Conservation (phyloP, 2,888 invertebrate genomes). For the Gisinianus flammeolus region DNA sequence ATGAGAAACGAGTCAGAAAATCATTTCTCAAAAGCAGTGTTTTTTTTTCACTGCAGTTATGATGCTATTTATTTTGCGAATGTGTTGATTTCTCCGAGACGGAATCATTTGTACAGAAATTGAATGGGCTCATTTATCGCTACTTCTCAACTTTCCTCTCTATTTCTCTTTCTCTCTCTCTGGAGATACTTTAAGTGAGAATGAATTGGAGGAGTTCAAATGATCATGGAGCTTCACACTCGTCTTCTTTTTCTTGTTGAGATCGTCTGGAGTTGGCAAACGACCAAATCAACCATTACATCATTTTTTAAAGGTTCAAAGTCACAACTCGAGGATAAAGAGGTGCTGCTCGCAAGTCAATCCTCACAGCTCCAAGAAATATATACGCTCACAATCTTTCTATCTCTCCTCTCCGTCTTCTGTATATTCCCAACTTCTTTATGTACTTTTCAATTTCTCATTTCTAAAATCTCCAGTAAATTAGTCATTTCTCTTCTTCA, state of each 20-base stretch:
- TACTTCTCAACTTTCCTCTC: slow-evolving; percentile 18
- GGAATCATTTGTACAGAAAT: slow-evolving; percentile 25
- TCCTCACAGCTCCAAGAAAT: not conserved
- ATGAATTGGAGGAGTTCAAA: slow-evolving; percentile 26
- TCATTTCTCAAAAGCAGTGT: not conserved
- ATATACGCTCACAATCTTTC: not conserved
- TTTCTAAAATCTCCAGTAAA: not conserved
- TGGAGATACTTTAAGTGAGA: slow-evolving; percentile 21
- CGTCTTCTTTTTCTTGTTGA: not conserved
- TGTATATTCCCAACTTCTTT: not conserved
- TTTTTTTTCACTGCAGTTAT: not conserved
- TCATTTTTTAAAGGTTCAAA: slow-evolving; percentile 31
- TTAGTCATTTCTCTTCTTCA: not conserved
- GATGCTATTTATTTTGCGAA: slow-evolving; percentile 27
- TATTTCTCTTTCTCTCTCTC: not conserved
- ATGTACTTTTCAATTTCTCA: not conserved
- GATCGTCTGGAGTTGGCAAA: slow-evolving; percentile 17
- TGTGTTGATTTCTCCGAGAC: slow-evolving; percentile 23
- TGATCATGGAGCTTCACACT: slow-evolving; percentile 21
- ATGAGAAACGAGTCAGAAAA: not conserved
- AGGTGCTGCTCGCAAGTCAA: not conserved
- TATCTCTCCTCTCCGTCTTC: not conserved
- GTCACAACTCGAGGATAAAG: slow-evolving; percentile 11
- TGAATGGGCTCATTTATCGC: slow-evolving; percentile 35
- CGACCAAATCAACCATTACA: slow-evolving; percentile 35